Percentiles rank a stretch among this genome's conserved stretches.
phyloP scores from a whole-genome alignment of 2,888 invertebrate species.

The Leucophenga montana region DNA sequence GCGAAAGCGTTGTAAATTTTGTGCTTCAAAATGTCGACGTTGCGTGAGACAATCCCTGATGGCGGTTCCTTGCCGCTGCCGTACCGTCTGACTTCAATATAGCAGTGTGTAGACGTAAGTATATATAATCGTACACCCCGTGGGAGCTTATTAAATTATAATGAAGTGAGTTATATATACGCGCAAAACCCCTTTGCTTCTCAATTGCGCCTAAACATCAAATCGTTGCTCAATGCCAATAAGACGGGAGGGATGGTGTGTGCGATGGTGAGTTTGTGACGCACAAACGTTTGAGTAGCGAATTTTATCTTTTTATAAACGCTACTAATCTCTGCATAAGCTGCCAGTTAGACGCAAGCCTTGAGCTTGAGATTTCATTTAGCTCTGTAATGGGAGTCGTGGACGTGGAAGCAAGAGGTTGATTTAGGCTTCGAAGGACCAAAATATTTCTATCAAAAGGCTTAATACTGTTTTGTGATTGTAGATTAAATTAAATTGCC shows the following conservation, averaged over 20 bases:
- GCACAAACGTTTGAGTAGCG: not conserved
- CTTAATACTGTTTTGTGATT: no score
- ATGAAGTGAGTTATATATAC: slow-evolving; percentile 21
- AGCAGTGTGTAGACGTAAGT: no score
- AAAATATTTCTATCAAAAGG: no score
- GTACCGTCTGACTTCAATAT: no score
- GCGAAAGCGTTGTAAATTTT: slow-evolving; percentile 63
- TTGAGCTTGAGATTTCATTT: no score
- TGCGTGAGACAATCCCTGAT: slow-evolving; percentile 16
- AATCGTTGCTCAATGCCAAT: slow-evolving; percentile 30
- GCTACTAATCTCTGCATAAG: slow-evolving; percentile 49
- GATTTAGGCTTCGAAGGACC: no score
- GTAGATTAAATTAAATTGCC: no score
- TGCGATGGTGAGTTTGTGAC: not conserved
- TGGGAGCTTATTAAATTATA: slow-evolving; percentile 60
- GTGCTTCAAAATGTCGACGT: slow-evolving; percentile 54
- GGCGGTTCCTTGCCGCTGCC: not conserved
- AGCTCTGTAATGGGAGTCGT: no score
- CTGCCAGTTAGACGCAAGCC: not conserved
- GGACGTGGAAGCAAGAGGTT: no score
- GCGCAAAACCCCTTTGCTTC: not conserved
- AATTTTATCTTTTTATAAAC: slow-evolving; percentile 41
- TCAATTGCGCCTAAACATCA: not conserved
- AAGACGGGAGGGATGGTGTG: not conserved
- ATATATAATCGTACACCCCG: slow-evolving; percentile 1